Conservation (phyloP, 1,140 invertebrate species). For the Phymorhynchus buccinoides region DNA sequence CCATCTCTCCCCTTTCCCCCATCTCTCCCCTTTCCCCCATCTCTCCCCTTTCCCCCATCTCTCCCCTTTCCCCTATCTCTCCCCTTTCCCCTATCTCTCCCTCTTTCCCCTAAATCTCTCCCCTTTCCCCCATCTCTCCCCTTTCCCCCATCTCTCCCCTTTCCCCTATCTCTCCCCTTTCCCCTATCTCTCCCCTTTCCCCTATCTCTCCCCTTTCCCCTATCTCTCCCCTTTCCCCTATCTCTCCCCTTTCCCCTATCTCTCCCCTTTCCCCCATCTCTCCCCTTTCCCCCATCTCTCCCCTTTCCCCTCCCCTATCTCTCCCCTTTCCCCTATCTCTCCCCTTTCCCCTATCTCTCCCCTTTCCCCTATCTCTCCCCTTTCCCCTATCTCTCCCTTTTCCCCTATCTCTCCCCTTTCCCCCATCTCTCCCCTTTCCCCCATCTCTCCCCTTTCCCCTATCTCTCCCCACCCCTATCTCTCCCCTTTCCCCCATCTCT, state of each 20-base stretch:
- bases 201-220: background rate
- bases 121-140: background rate
- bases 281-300: background rate
- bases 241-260: background rate
- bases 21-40: no score
- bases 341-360: background rate
- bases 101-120: no score
- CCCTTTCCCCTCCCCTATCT: background rate
- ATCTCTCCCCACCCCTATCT: no score
- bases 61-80: no score
- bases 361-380: background rate
- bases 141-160: background rate
- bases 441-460: background rate
- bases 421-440: background rate
- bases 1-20: no score
- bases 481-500: background rate
- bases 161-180: no score
- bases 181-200: background rate
- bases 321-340: background rate
- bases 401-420: no score
- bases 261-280: background rate
- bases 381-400: background rate
- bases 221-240: background rate
- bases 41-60: no score
- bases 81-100: no score